Percentiles rank a stretch among this genome's conserved stretches.
Evolutionary conservation across 2,888 invertebrate genomes (phyloP).

Genomic region (Argynnis bischoffii): DNA sequence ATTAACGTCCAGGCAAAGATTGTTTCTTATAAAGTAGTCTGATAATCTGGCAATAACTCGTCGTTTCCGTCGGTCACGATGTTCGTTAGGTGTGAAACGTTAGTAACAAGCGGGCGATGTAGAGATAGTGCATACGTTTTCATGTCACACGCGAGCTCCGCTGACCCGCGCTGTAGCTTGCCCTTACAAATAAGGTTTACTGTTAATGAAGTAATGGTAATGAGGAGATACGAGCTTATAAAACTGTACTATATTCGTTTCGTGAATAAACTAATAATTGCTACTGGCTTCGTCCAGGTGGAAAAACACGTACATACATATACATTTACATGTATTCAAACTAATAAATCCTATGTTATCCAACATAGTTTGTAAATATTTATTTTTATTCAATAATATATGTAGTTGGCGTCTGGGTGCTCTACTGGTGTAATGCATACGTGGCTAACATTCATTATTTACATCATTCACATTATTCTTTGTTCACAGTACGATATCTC

Average conservation of each 20-base stretch:
- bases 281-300: too few relatives aligned
- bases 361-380: too few relatives aligned
- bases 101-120: slow-evolving; percentile 10
- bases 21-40: slow-evolving; percentile 14
- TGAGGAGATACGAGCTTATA: background rate
- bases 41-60: slow-evolving; percentile 20
- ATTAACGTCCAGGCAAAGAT: slow-evolving; percentile 11
- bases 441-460: background rate
- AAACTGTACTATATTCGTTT: too few relatives aligned
- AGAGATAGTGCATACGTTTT: slow-evolving; percentile 15
- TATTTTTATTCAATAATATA: too few relatives aligned
- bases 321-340: too few relatives aligned
- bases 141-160: slow-evolving; percentile 20
- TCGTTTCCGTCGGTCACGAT: slow-evolving; percentile 15
- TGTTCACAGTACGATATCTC: slow-evolving; percentile 2
- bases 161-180: slow-evolving; percentile 3
- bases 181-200: background rate
- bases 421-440: background rate
- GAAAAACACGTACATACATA: too few relatives aligned
- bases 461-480: slow-evolving; percentile 7
- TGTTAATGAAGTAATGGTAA: background rate
- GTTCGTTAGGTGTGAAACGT: slow-evolving; percentile 18
- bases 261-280: too few relatives aligned
- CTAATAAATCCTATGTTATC: too few relatives aligned
- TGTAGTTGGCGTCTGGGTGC: too few relatives aligned